A percentile compares a stretch with the other conserved stretches of the same genome.
These are phyloP conservation scores for Phaetusa simplex DNA, from an alignment of 2,113 vertebrate genomes.

Conservation along the genomic window DNA sequence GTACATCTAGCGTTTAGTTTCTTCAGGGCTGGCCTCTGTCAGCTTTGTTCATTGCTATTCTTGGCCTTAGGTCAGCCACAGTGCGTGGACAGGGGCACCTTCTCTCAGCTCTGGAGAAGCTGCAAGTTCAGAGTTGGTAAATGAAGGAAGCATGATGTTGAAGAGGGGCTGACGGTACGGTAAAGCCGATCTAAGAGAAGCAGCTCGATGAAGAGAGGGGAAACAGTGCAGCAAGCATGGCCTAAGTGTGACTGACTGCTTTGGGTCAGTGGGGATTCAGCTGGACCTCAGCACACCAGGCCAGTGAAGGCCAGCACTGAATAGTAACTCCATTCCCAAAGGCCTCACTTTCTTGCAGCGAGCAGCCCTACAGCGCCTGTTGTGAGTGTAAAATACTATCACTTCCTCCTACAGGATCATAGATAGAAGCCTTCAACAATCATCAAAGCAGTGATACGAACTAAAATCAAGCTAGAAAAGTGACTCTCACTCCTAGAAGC, in stretches of 20 bases:
- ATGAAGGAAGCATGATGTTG: not conserved
- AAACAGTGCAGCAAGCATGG: not conserved
- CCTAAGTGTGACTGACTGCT: not conserved
- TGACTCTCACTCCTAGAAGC: not conserved
- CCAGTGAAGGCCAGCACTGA: not conserved
- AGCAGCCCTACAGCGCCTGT: not conserved
- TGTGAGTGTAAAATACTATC: not conserved
- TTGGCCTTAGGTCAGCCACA: accelerated
- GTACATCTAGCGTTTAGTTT: not conserved
- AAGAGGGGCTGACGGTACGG: not conserved
- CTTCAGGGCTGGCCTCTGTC: not conserved
- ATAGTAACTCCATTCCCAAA: not conserved
- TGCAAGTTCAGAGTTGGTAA: not conserved
- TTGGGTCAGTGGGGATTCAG: not conserved
- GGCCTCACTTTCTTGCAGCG: not conserved
- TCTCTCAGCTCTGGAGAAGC: not conserved
- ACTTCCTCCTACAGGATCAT: not conserved
- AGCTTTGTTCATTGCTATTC: accelerated
- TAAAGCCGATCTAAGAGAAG: not conserved
- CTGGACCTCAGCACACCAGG: accelerated
- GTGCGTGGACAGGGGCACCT: accelerated
- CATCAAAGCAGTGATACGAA: accelerated
- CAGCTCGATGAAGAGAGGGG: not conserved
- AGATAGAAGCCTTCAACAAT: not conserved
- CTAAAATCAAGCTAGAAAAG: not conserved